Evolutionary conservation across 2,113 vertebrate species (phyloP), one percentile per base, ranked within the genome.

Genomic region (Crocuta crocuta): DNA sequence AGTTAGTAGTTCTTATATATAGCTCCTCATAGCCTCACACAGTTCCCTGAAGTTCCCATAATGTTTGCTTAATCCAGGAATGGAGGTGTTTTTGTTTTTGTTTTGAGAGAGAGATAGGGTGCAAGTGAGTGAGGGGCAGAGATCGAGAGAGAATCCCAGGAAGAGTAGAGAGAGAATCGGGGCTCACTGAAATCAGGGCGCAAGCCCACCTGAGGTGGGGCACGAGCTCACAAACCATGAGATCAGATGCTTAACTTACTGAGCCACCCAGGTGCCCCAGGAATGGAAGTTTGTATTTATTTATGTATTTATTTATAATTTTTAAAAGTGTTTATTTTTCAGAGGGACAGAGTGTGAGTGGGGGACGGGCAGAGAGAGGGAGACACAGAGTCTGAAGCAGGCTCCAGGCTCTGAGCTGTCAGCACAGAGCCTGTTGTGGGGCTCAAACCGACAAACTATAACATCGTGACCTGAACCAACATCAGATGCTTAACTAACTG

Each of bases 1-100:
- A 31, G 10, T 23, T 28, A 43, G 15, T 11, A 43, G 11, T 16
- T 26, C 61, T 2, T 61, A 0, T n/a, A 5, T 3, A 39, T 4
- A 58, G 19, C 31, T n/a, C 15, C 2, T 68, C 17, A 74, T 12
- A 55, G 17, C 28, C 70, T 26, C 24, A 50, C 1, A 74, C 5
- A 39, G 2, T 74, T 79, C 15, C 1, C 4, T 33, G 16, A 74
- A n/a, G 5, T 31, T 31, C 39, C 10, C 21, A 50, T 24, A 5
- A 26, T 19, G 35, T 48, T 48, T 21, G 61, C 16, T 35, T 7
- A 28, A 21, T 39, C 19, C 10, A 35, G 17, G 12, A 35, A 21
- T 55, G 33, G 48, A 31, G 16, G 13, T 0, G 24, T 12, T 50
- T 73, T 39, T 11, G n/a, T 73, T 73, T 71, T 21, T 39, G 5